Percentiles rank a stretch among this genome's conserved stretches.
Evolutionary conservation across 2,113 vertebrate genomes (phyloP).

Genomic region (Acanthochromis polyacanthus): DNA sequence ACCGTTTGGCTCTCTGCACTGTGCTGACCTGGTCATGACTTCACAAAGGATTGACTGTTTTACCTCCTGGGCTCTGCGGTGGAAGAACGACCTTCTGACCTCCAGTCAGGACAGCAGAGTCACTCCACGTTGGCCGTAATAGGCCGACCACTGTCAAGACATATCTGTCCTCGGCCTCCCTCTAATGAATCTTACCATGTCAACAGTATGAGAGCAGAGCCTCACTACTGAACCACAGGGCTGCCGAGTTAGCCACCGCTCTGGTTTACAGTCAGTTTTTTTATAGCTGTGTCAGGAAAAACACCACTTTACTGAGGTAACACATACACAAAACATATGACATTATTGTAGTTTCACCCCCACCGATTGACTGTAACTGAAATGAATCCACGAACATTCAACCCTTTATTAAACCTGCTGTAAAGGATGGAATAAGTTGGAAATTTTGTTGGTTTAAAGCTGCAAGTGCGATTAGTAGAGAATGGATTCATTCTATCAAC

Average conservation of each 20-base stretch:
- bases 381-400: too few species aligned
- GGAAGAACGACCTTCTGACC: slow-evolving; percentile 33
- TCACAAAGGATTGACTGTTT: neutral
- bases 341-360: too few species aligned
- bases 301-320: neutral
- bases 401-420: too few species aligned
- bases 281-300: neutral
- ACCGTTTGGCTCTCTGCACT: neutral
- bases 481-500: too few species aligned
- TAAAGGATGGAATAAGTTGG: too few species aligned
- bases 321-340: neutral
- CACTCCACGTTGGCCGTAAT: neutral
- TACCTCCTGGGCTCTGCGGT: slow-evolving; percentile 1
- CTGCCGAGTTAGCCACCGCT: neutral
- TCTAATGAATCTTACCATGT: slow-evolving; percentile 6
- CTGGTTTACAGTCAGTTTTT: too few species aligned
- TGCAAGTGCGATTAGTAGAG: too few species aligned
- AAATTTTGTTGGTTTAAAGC: too few species aligned
- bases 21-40: slow-evolving; percentile 6
- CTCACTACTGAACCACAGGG: neutral
- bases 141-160: slow-evolving; percentile 21
- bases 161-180: neutral
- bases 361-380: too few species aligned
- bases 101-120: neutral
- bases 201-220: neutral